Evolutionary conservation across 2,113 vertebrate species (phyloP).

Genomic region (Channa argus): DNA sequence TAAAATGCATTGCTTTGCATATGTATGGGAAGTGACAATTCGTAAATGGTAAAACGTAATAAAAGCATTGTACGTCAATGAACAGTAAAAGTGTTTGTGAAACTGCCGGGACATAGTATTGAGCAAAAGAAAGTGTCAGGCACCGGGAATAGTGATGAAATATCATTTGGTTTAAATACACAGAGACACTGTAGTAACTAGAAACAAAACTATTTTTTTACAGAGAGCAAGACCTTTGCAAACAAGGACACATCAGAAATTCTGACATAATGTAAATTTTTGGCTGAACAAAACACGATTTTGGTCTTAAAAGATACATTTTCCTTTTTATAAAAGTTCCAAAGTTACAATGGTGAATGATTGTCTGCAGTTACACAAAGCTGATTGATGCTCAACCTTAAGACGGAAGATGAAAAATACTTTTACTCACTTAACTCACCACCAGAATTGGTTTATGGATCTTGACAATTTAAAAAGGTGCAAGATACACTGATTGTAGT

Average conservation of each 20-base stretch:
- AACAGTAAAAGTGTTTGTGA: conserved; percentile 32
- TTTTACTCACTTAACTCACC: conserved; percentile 26
- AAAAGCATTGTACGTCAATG: neutral
- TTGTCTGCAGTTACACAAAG: conserved; percentile 73
- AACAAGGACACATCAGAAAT: conserved; percentile 10
- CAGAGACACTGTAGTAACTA: conserved; percentile 23
- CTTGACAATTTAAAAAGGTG: conserved; percentile 60
- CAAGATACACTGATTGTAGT: conserved; percentile 75
- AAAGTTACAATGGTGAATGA: conserved; percentile 46
- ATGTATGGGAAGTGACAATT: conserved; percentile 41
- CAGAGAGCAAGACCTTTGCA: conserved; percentile 17
- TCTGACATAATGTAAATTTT: conserved; percentile 16
- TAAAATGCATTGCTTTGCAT: conserved; percentile 60
- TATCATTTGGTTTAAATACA: conserved; percentile 20
- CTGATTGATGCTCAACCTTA: conserved; percentile 36
- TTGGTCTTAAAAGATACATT: conserved; percentile 58
- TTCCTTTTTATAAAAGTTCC: conserved; percentile 35
- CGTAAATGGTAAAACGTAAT: too few relatives aligned
- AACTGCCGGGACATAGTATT: conserved; percentile 24
- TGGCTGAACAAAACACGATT: conserved; percentile 44
- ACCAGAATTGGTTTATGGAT: conserved; percentile 61
- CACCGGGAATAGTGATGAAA: conserved; percentile 7
- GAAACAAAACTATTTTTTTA: conserved; percentile 13
- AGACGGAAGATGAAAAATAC: conserved; percentile 34
- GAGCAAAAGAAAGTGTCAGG: conserved; percentile 45